Percentiles rank a stretch among this genome's conserved stretches.
Evolutionary conservation across 1,140 invertebrate species (phyloP).

Genomic region (Scaptomyza graminum): DNA sequence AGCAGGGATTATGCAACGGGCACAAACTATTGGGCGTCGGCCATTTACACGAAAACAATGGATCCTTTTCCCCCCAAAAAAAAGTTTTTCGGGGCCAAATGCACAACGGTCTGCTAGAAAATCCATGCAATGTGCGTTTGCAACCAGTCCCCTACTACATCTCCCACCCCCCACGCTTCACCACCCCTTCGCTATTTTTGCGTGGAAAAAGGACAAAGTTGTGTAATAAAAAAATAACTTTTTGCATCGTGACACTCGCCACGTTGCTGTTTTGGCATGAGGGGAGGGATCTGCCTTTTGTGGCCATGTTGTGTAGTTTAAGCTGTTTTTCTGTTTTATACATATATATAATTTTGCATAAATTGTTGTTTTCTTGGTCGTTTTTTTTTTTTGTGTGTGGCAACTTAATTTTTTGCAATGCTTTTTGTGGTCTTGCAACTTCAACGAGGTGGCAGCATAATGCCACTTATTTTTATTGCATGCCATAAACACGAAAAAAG

Average conservation of each 20-base stretch:
- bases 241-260: constrained; percentile 64
- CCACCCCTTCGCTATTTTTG: background rate
- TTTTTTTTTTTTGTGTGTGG: background rate
- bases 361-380: background rate
- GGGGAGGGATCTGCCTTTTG: constrained; percentile 22
- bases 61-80: constrained; percentile 7
- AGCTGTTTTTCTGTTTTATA: constrained; percentile 8
- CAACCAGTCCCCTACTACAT: background rate
- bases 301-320: constrained; percentile 20
- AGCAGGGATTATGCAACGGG: constrained; percentile 28
- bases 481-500: constrained; percentile 40
- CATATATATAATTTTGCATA: constrained; percentile 8
- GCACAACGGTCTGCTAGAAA: constrained; percentile 43
- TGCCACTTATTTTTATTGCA: constrained; percentile 71
- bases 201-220: constrained; percentile 64
- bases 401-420: constrained; percentile 65
- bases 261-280: constrained; percentile 46
- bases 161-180: background rate
- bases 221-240: constrained; percentile 65
- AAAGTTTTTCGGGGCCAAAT: constrained; percentile 49
- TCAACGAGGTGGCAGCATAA: constrained; percentile 63
- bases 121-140: constrained; percentile 64
- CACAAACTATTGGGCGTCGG: constrained; percentile 51
- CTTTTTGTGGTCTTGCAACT: constrained; percentile 60
- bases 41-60: constrained; percentile 80